phyloP scores from a whole-genome alignment of 2,113 vertebrate genomes.

The Capreolus pygargus region DNA sequence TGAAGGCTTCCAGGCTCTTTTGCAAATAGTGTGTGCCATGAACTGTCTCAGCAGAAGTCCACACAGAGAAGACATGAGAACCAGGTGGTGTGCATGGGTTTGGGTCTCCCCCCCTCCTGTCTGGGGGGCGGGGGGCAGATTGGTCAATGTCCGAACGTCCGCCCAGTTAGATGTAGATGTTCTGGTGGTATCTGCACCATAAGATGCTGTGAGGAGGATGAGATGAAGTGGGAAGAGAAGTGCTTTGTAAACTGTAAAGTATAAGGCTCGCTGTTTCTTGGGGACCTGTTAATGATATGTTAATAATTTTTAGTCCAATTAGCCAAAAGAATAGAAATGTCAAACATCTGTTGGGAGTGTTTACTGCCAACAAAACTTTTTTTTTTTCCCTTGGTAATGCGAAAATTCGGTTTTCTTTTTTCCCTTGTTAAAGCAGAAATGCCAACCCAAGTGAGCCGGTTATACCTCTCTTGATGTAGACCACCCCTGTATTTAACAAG shows the following conservation, averaged over 20 bases:
- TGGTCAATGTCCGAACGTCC: accelerated
- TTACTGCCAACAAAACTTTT: not conserved
- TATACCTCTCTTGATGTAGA: accelerated
- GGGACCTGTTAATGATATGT: not conserved
- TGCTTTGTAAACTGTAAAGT: accelerated
- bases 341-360: not conserved
- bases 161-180: not conserved
- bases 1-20: accelerated
- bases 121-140: accelerated
- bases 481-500: accelerated
- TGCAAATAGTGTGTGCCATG: accelerated
- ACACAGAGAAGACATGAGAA: accelerated
- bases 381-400: not conserved
- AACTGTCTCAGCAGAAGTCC: not conserved
- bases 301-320: not conserved
- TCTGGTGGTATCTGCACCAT: accelerated
- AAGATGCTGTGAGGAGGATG: accelerated
- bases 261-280: not conserved
- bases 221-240: not conserved
- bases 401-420: not conserved
- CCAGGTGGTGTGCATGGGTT: accelerated
- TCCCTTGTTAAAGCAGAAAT: not conserved
- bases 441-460: not conserved
- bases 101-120: accelerated
- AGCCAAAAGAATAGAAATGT: not conserved